Conservation (phyloP, 2,888 invertebrate species). For the Cyaniris semiargus region DNA sequence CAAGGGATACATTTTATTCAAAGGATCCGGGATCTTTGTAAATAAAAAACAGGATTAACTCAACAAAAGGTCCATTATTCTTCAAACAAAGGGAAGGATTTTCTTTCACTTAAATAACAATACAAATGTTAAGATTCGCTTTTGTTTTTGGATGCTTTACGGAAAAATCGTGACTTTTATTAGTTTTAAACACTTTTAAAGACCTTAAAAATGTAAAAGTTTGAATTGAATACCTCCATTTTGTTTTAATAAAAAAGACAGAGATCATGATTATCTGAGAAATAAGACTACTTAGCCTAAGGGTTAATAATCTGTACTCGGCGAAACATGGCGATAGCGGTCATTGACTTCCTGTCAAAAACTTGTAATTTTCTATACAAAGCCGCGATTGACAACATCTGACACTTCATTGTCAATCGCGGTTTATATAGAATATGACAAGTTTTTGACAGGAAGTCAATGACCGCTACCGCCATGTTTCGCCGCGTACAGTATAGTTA, state of each 20-base stretch:
- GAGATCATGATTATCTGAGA: too few species aligned
- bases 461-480: too few species aligned
- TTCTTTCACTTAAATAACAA: conserved; percentile 22
- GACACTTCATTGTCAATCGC: too few species aligned
- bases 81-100: conserved; percentile 26
- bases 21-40: neutral
- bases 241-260: neutral
- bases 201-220: neutral
- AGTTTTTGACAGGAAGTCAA: too few species aligned
- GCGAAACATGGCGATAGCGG: too few species aligned
- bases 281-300: too few species aligned
- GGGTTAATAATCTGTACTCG: too few species aligned
- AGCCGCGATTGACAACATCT: too few species aligned
- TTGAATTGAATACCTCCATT: neutral
- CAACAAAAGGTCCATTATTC: conserved; percentile 9
- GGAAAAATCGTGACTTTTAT: neutral
- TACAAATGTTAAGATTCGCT: neutral
- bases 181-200: neutral
- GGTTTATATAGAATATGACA: too few species aligned
- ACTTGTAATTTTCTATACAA: too few species aligned
- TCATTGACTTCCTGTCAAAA: too few species aligned
- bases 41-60: conserved; percentile 26
- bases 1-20: neutral
- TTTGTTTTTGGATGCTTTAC: neutral
- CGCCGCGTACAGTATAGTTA: too few species aligned